Evolutionary conservation across 1,140 invertebrate genomes (phyloP).

Genomic region (Lordiphosa clarofinis): DNA sequence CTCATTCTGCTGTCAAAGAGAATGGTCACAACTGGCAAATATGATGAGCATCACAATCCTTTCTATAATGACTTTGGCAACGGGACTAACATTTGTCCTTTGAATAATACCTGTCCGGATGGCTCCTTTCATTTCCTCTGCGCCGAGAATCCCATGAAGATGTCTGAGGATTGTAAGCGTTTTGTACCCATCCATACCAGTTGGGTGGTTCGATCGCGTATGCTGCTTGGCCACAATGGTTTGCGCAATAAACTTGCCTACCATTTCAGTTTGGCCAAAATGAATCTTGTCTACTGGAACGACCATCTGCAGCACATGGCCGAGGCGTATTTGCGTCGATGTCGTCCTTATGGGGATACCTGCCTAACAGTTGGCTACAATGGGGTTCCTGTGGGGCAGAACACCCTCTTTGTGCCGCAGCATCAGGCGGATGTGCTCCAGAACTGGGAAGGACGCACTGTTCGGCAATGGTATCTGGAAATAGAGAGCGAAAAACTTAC

Average conservation of each 20-base stretch:
- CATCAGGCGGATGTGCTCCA: neutral
- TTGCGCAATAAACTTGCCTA: slow-evolving; percentile 31
- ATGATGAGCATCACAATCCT: slow-evolving; percentile 5
- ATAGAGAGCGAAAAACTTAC: neutral
- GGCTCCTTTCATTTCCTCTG: slow-evolving; percentile 25
- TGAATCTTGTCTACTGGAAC: slow-evolving; percentile 47
- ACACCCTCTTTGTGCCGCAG: slow-evolving; percentile 4
- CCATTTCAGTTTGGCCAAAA: slow-evolving; percentile 13
- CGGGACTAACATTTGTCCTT: slow-evolving; percentile 10
- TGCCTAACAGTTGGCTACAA: slow-evolving; percentile 18
- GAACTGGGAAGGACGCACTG: slow-evolving; percentile 26
- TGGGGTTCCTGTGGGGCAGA: slow-evolving; percentile 17
- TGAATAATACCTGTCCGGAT: slow-evolving; percentile 12
- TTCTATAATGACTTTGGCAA: slow-evolving; percentile 30
- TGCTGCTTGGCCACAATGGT: slow-evolving; percentile 33
- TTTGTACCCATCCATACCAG: slow-evolving; percentile 4
- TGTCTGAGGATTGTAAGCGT: slow-evolving; percentile 11
- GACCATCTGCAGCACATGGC: slow-evolving; percentile 25
- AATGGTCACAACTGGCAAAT: neutral
- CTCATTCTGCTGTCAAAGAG: neutral
- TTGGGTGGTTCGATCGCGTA: neutral
- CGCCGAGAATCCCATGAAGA: neutral
- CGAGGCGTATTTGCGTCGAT: slow-evolving; percentile 25
- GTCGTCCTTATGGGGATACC: slow-evolving; percentile 20
- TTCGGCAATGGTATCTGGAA: slow-evolving; percentile 25